Conservation (phyloP, 2,797 vertebrate species). For the Mastacembelus armatus region DNA sequence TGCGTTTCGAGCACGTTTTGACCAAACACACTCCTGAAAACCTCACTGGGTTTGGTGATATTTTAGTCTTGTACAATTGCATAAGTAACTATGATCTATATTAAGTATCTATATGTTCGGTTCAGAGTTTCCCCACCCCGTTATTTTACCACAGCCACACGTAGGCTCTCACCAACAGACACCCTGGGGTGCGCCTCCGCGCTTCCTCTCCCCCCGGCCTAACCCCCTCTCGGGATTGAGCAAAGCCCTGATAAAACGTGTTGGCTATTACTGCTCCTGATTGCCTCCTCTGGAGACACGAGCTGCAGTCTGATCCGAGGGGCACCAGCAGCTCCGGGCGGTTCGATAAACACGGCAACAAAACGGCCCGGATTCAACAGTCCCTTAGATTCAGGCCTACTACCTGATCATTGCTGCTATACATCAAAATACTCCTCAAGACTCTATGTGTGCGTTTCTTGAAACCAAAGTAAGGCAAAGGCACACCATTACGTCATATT, state of each 20-base stretch:
- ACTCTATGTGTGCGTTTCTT: conserved; percentile 2
- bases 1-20: neutral
- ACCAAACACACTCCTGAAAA: neutral
- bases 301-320: conserved; percentile 40
- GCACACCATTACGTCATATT: neutral
- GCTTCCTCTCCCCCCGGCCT: conserved; percentile 61
- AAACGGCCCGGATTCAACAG: neutral
- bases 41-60: too few species aligned
- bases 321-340: conserved; percentile 12
- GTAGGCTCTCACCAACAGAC: conserved; percentile 1
- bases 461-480: conserved; percentile 1
- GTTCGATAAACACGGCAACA: neutral
- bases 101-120: neutral
- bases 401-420: neutral
- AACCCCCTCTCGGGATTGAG: conserved; percentile 55
- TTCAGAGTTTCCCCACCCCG: conserved; percentile 19
- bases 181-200: conserved; percentile 49
- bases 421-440: neutral
- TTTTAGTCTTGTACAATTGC: neutral
- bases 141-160: conserved; percentile 18
- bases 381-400: neutral
- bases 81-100: neutral
- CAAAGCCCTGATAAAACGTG: conserved; percentile 69
- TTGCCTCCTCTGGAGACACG: conserved; percentile 50
- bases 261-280: conserved; percentile 72